Conservation (phyloP, 2,888 invertebrate species). For the Catocala nupta region DNA sequence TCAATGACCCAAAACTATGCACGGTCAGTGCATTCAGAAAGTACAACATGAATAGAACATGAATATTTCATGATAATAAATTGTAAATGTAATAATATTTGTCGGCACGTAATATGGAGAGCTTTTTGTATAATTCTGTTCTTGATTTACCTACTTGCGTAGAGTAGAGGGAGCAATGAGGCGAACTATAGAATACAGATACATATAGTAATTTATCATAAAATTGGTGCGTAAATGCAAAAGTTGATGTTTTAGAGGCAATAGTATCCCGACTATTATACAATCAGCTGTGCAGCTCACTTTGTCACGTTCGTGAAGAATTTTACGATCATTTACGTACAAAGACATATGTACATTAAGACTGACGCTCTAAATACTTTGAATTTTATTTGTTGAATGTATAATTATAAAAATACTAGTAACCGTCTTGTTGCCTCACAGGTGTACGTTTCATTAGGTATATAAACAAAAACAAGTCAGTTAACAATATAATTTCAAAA, state of each 20-base stretch:
- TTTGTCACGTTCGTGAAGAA: not conserved
- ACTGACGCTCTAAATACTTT: not conserved
- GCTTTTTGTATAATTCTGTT: slow-evolving; percentile 23
- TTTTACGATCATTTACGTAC: slow-evolving; percentile 1
- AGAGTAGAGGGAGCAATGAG: not conserved
- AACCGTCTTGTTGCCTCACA: no score
- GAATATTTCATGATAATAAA: slow-evolving; percentile 28
- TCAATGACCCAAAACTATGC: slow-evolving; percentile 30
- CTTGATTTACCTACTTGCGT: slow-evolving; percentile 24
- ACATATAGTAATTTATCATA: no score
- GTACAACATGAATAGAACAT: slow-evolving; percentile 25
- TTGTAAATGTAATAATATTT: slow-evolving; percentile 22
- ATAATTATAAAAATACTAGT: no score
- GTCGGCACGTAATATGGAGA: slow-evolving; percentile 15
- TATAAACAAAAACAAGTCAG: no score
- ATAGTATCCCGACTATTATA: no score
- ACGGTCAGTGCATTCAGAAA: slow-evolving; percentile 25
- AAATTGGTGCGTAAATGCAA: no score
- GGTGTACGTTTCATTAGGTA: no score
- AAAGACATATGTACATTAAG: not conserved
- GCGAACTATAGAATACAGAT: not conserved
- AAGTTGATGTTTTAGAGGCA: no score
- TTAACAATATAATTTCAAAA: no score
- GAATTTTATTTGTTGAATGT: no score
- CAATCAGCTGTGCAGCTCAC: not conserved